A percentile compares a stretch with the other conserved stretches of the same genome.
Conservation (phyloP, 92 coral and sea anemone genomes). For the Isaurus tuberculatus region DNA sequence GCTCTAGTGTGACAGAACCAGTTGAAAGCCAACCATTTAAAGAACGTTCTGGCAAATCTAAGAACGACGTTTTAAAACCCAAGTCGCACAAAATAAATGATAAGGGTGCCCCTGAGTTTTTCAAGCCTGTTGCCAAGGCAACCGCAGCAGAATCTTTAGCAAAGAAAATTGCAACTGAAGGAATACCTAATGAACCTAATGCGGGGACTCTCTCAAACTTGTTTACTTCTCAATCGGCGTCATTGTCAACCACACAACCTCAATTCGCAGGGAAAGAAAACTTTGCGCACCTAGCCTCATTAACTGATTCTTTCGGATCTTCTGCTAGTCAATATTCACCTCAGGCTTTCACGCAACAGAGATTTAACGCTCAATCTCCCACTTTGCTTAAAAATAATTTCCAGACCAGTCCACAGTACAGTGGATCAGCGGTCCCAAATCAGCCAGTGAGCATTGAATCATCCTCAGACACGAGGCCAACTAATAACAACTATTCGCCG, state of each 20-base stretch:
- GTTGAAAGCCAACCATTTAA: not conserved
- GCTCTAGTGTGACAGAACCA: not conserved
- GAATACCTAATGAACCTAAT: constrained; percentile 9
- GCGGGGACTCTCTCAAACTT: not conserved
- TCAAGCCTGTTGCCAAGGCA: constrained; percentile 19
- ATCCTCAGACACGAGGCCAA: constrained; percentile 8
- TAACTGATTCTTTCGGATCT: not conserved
- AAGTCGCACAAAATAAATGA: not conserved
- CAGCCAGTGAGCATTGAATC: constrained; percentile 1
- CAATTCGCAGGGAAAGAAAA: not conserved
- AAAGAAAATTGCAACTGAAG: constrained; percentile 35
- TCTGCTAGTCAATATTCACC: not conserved
- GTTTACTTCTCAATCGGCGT: constrained; percentile 18
- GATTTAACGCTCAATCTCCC: not conserved
- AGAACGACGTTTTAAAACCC: constrained; percentile 23
- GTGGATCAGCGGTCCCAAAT: not conserved
- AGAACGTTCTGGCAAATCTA: not conserved
- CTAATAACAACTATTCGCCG: not conserved
- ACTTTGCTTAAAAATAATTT: not conserved
- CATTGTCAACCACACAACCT: constrained; percentile 9
- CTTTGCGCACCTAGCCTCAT: not conserved
- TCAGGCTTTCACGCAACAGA: constrained; percentile 15
- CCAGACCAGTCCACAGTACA: not conserved
- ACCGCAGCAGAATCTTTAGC: constrained; percentile 27
- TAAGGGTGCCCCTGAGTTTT: not conserved